Evolutionary conservation across 1,140 invertebrate species (phyloP), one percentile per base, ranked within the genome.

Genomic region (Eurytemora carolleeae): DNA sequence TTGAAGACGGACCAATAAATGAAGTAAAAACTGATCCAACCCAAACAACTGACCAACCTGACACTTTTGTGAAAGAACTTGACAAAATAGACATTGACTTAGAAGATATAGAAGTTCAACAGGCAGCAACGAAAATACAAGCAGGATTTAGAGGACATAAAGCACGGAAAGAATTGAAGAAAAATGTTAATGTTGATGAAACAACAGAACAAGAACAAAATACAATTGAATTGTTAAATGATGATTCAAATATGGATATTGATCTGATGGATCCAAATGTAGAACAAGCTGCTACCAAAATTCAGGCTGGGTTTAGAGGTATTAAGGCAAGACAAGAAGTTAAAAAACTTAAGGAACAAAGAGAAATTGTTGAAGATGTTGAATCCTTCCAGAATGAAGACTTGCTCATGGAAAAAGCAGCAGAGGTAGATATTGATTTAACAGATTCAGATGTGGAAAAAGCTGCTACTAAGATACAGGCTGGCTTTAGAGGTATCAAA

Each of bases 81-180:
- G 57, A 24, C 1, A 59, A 59, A 25, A 58, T 24, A 12, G 72
- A 74, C 55, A 74, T 74, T 53, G 74, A 75, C 66, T 66, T 75
- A 52, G 74, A 74, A 61, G 77, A 78, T 67, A 76, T 76, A 2
- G 77, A 79, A 59, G 71, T 77, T 24, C 74, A 77, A 63, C 73
- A 77, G 64, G 81, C 81, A 58, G 82, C 80, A 2, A 75, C 77
- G 19, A 81, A 79, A 69, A 82, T 82, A 72, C 81, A 83, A 67
- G 80, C 80, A 17, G 76, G 74, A 12, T 82, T 80, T 67, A 71
- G 79, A 53, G 81, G 80, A 15, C 79, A 80, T 65, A 74, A 78
- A 68, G 72, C 74, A 16, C 74, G 79, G 62, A 80, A 79, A 69
- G 84, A 86, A 65, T 73, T 76, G 73, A 73, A 72, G 71, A 65